These are phyloP conservation scores for Anthrax anthrax DNA, from an alignment of 2,888 invertebrate genomes.

Conservation along the genomic window DNA sequence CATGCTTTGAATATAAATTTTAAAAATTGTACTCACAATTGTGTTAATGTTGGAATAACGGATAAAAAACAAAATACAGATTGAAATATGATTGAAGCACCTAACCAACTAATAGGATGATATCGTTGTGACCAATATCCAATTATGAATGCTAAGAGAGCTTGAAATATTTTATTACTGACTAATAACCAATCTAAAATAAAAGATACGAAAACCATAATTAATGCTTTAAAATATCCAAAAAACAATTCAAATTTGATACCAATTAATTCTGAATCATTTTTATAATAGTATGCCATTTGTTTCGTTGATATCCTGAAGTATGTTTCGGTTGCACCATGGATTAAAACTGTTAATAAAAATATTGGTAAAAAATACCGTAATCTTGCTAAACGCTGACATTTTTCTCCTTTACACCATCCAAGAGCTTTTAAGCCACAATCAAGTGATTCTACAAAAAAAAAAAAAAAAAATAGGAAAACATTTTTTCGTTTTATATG, in stretches of 20 bases:
- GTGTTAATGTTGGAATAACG: conserved; percentile 41
- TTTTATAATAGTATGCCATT: conserved; percentile 30
- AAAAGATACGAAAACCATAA: no score
- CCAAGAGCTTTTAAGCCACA: conserved; percentile 37
- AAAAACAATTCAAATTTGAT: no score
- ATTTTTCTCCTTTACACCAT: conserved; percentile 34
- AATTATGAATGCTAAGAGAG: conserved; percentile 37
- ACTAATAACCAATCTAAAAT: conserved; percentile 44
- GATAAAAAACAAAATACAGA: conserved; percentile 36
- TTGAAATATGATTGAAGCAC: conserved; percentile 40
- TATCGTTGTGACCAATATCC: conserved; percentile 44
- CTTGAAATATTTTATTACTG: conserved; percentile 39
- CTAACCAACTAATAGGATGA: conserved; percentile 45
- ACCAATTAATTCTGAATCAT: no score
- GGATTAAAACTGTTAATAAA: conserved; percentile 28
- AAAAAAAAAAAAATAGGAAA: no score
- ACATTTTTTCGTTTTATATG: conserved; percentile 1
- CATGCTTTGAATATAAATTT: no score
- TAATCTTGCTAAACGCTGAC: conserved; percentile 36
- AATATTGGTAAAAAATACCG: conserved; percentile 35
- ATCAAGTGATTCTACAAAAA: conserved; percentile 31
- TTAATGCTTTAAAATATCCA: no score
- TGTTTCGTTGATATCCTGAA: conserved; percentile 38
- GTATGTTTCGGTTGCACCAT: conserved; percentile 36
- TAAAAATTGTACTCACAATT: conserved; percentile 23